Conservation (phyloP, 2,113 vertebrate species). For the Malurus melanocephalus region DNA sequence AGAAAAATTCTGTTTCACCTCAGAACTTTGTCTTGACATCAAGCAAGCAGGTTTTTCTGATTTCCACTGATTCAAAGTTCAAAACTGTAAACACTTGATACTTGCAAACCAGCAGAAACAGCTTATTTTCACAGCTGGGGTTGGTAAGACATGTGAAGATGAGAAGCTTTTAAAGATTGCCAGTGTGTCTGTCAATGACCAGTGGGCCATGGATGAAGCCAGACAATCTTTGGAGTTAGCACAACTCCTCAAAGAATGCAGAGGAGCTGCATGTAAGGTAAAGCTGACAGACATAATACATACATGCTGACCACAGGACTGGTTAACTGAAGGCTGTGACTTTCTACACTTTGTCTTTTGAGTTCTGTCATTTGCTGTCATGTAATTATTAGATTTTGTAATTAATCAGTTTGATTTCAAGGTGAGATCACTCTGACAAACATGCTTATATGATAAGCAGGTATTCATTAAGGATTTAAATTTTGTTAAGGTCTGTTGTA, state of each 20-base stretch:
- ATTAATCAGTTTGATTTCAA: background rate
- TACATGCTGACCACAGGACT: background rate
- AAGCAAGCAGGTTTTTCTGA: background rate
- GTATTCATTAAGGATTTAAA: background rate
- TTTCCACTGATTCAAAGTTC: background rate
- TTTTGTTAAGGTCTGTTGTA: background rate
- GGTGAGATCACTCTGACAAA: background rate
- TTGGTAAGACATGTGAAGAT: background rate
- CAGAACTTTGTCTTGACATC: background rate
- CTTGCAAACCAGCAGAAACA: background rate
- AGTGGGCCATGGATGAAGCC: background rate
- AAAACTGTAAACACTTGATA: background rate
- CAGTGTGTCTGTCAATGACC: background rate
- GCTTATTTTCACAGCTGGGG: background rate
- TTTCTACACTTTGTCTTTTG: background rate
- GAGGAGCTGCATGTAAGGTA: background rate
- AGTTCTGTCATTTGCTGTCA: background rate
- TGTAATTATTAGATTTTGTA: background rate
- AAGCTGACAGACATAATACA: background rate
- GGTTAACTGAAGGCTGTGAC: background rate
- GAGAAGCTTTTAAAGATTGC: background rate
- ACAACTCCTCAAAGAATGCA: background rate
- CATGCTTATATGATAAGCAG: background rate
- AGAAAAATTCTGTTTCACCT: background rate
- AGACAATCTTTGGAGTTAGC: background rate